phyloP scores from a whole-genome alignment of 2,888 invertebrate species.

The Gandaritis pyraliata region DNA sequence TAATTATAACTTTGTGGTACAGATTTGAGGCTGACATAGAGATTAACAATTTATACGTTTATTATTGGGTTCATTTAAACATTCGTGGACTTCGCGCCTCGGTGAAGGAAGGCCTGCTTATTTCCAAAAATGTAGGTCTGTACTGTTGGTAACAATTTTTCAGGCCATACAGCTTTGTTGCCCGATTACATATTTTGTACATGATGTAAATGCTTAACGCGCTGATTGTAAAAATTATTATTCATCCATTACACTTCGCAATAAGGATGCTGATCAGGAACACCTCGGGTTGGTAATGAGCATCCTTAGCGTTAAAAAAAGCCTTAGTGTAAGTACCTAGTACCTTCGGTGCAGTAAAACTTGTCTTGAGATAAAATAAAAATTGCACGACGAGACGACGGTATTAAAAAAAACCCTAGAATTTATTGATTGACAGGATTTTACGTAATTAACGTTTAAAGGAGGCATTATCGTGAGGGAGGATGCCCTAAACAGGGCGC shows the following conservation, averaged over 20 bases:
- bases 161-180: neutral
- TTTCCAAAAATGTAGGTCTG: neutral
- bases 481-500: conserved; percentile 29
- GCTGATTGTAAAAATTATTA: neutral
- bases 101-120: neutral
- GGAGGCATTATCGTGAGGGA: conserved; percentile 39
- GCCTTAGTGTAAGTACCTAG: conserved; percentile 18
- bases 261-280: neutral
- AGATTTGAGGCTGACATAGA: conserved; percentile 33
- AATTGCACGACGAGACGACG: conserved; percentile 37
- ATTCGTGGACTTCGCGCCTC: neutral
- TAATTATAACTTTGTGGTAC: conserved; percentile 38
- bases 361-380: conserved; percentile 45
- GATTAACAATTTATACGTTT: conserved; percentile 4
- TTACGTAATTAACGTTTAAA: conserved; percentile 48
- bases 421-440: conserved; percentile 47
- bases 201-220: neutral
- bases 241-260: no score
- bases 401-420: conserved; percentile 39
- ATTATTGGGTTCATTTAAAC: neutral
- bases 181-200: neutral
- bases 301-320: conserved; percentile 23
- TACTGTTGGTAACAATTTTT: neutral
- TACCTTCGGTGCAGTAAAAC: conserved; percentile 28
- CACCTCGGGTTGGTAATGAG: conserved; percentile 8